Evolutionary conservation across 30 jellyfish, hydroid and myxozoan species (phyloP).

Genomic region (Clytia hemisphaerica): DNA sequence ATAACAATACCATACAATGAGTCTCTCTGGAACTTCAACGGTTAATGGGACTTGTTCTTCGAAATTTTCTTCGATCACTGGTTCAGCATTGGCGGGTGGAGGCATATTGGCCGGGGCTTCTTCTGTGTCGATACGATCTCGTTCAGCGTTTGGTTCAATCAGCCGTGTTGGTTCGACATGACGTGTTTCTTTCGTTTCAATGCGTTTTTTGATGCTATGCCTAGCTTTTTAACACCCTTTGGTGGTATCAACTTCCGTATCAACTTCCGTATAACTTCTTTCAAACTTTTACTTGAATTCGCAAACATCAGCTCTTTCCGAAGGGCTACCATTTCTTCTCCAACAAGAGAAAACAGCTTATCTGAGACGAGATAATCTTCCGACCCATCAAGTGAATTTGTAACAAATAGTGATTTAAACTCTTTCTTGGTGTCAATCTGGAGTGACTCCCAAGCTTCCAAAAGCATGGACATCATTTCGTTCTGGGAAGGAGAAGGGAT

Average conservation of each 20-base stretch:
- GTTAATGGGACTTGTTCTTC: neutral
- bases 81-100: neutral
- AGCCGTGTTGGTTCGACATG: too few species aligned
- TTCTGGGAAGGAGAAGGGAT: conserved; percentile 40
- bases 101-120: neutral
- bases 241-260: conserved; percentile 30
- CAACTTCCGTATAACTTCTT: conserved; percentile 23
- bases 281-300: conserved; percentile 16
- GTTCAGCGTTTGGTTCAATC: neutral
- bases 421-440: neutral
- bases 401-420: conserved; percentile 28
- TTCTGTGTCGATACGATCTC: neutral
- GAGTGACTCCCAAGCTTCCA: conserved; percentile 12
- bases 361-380: conserved; percentile 36
- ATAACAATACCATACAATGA: neutral
- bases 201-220: neutral
- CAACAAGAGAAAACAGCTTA: neutral
- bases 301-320: neutral
- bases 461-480: conserved; percentile 31
- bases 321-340: conserved; percentile 4
- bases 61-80: neutral
- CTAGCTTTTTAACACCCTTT: neutral
- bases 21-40: neutral
- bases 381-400: conserved; percentile 39
- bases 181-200: neutral